These are phyloP conservation scores for Machimus atricapillus DNA, from an alignment of 2,888 invertebrate species.

Conservation along the genomic window DNA sequence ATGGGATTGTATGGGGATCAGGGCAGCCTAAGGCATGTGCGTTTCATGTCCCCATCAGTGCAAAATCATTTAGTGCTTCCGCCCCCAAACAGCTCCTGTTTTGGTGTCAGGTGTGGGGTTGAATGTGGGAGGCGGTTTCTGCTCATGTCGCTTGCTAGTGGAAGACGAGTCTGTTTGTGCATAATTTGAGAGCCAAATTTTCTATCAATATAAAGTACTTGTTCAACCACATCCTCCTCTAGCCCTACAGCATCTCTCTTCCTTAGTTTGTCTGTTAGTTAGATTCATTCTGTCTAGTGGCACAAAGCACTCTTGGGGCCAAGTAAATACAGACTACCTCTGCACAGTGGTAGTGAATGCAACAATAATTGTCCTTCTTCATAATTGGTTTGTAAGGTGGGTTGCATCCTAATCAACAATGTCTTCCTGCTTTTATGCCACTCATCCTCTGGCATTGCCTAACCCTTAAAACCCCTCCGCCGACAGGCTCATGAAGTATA, in stretches of 20 bases:
- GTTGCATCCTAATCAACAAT: conserved; percentile 20
- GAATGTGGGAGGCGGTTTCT: neutral
- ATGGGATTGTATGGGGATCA: neutral
- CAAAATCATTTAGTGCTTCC: neutral
- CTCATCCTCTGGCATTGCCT: neutral
- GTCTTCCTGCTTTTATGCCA: neutral
- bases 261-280: neutral
- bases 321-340: neutral
- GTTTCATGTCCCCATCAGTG: neutral
- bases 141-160: neutral
- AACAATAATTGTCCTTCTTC: conserved; percentile 20
- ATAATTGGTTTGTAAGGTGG: conserved; percentile 31
- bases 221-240: neutral
- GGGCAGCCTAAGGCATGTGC: conserved; percentile 12
- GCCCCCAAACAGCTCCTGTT: neutral
- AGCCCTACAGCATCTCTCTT: neutral
- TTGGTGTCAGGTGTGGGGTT: neutral
- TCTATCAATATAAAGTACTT: conserved; percentile 31
- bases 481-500: neutral
- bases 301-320: neutral
- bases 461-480: neutral
- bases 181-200: conserved; percentile 29
- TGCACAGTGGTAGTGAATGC: neutral
- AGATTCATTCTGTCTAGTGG: neutral
- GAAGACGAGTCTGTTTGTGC: neutral